Evolutionary conservation across 2,888 invertebrate genomes (phyloP).

Genomic region (Linnaemya tessellans): DNA sequence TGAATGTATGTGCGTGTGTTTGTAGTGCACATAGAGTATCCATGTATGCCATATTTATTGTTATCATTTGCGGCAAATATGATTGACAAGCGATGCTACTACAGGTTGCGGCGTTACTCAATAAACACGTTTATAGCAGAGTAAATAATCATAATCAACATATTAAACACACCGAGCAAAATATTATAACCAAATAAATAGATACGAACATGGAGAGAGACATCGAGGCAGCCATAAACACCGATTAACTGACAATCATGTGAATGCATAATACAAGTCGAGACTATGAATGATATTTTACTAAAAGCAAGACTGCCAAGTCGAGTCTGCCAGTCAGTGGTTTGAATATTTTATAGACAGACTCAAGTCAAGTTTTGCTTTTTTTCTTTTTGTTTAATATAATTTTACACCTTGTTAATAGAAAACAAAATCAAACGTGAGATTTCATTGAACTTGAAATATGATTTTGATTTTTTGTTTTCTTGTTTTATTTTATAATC

Average conservation of each 20-base stretch:
- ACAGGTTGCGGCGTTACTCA: slow-evolving; percentile 14
- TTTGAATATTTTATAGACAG: slow-evolving; percentile 32
- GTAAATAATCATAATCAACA: slow-evolving; percentile 28
- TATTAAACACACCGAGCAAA: slow-evolving; percentile 24
- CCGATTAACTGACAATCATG: slow-evolving; percentile 24
- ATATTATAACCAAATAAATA: slow-evolving; percentile 11
- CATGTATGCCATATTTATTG: too few relatives aligned
- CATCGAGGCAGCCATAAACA: slow-evolving; percentile 14
- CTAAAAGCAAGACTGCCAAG: not conserved
- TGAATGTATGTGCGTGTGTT: too few relatives aligned
- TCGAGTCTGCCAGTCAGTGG: slow-evolving; percentile 13
- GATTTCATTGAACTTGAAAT: slow-evolving; percentile 72
- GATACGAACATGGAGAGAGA: not conserved
- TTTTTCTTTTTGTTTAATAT: slow-evolving; percentile 11
- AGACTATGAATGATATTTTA: slow-evolving; percentile 48
- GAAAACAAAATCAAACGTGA: slow-evolving; percentile 62
- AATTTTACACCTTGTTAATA: slow-evolving; percentile 39
- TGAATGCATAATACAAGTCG: slow-evolving; percentile 9
- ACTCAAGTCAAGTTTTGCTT: slow-evolving; percentile 30
- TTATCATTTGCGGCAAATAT: slow-evolving; percentile 35
- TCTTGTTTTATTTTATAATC: slow-evolving; percentile 31
- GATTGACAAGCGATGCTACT: slow-evolving; percentile 66
- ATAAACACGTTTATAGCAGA: slow-evolving; percentile 17
- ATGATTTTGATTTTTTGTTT: slow-evolving; percentile 28
- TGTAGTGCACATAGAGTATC: too few relatives aligned